Evolutionary conservation across 2,113 vertebrate species (phyloP), one percentile per base, ranked within the genome.

Genomic region (Smithornis capensis): DNA sequence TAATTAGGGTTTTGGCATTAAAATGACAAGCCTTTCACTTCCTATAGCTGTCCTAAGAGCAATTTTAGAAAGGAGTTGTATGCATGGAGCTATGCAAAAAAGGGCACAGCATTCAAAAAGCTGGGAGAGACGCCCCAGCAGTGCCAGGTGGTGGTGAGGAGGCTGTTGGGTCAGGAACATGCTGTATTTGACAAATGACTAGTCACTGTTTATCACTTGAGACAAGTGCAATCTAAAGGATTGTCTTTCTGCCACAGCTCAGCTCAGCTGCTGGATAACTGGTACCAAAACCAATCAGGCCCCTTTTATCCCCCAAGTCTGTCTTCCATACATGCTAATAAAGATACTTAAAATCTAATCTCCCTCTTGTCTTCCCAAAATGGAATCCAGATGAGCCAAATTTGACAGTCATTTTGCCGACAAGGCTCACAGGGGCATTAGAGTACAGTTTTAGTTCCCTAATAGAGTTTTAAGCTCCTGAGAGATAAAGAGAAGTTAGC

Each of bases 271-370:
- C 38, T 78, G 95, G 77, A 11, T 89, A 91, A 89, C 68, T 31
- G 69, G 42, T 52, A 95, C 88, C 83, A 94, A 95, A 96, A 78
- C 60, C 85, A 75, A 90, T 92, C 78, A 90, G 60, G 63, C 12
- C 40, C 75, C 80, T 94, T 95, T 96, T 78, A 93, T 90, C 73
- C 59, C 56, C 60, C 42, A 63, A 31, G 74, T 33, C 52, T 76
- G 29, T 42, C 87, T 92, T 82, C 91, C 47, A 76, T 10, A 74
- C 70, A 56, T 74, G 55, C 71, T 93, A 95, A 92, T 71, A 89
- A 84, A 88, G 69, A 87, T 83, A 82, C 87, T 94, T 92, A 90
- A 84, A 95, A 96, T 79, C 91, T 94, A 84, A 96, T 97, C 83
- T 92, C 76, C 62, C 73, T 86, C 86, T 94, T 64, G 60, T 90